Percentiles rank a stretch among this genome's conserved stretches.
These are phyloP conservation scores for Takifugu ocellatus DNA, from an alignment of 2,797 vertebrate genomes.

Conservation along the genomic window DNA sequence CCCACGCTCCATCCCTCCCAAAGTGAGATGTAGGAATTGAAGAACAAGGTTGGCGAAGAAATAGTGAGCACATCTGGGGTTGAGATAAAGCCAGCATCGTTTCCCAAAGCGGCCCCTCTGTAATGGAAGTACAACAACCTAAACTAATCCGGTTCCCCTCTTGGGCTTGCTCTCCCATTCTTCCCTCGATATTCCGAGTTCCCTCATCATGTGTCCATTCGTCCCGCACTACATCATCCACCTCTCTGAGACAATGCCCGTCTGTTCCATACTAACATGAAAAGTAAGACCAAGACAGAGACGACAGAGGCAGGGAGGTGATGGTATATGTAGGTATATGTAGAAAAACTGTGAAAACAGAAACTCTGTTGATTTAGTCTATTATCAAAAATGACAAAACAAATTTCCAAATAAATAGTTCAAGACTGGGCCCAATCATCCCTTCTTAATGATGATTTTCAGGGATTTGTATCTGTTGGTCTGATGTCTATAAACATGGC, in stretches of 20 bases:
- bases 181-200: constrained; percentile 16
- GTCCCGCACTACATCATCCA: constrained; percentile 22
- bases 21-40: constrained; percentile 21
- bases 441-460: too few species aligned
- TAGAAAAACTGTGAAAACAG: neutral
- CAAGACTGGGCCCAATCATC: too few species aligned
- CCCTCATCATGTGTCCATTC: constrained; percentile 29
- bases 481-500: constrained; percentile 20
- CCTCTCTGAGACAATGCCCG: constrained; percentile 22
- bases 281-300: constrained; percentile 5
- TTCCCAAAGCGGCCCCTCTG: constrained; percentile 46
- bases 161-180: constrained; percentile 34
- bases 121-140: constrained; percentile 64
- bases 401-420: constrained; percentile 28
- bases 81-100: constrained; percentile 45
- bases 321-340: neutral
- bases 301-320: neutral
- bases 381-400: neutral
- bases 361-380: constrained; percentile 14
- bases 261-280: constrained; percentile 27
- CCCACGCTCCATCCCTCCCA: constrained; percentile 28
- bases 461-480: too few species aligned
- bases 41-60: constrained; percentile 33
- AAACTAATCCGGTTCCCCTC: constrained; percentile 52
- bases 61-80: constrained; percentile 24